Percentiles rank a stretch among this genome's conserved stretches.
Conservation (phyloP, 1,140 invertebrate species). For the Drosophila kikkawai region DNA sequence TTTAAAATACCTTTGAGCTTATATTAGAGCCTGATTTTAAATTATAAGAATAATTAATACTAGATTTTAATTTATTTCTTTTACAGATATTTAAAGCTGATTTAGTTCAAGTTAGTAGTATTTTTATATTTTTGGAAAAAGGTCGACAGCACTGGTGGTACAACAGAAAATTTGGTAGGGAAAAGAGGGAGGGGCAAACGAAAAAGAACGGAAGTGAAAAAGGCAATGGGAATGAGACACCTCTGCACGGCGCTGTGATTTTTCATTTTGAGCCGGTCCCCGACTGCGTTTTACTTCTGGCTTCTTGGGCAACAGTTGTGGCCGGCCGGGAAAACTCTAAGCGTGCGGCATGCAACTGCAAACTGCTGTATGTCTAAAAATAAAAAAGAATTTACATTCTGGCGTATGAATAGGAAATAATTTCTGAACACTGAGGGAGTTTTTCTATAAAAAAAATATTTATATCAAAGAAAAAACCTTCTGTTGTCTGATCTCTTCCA, state of each 20-base stretch:
- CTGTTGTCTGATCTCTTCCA: background rate
- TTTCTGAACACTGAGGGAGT: background rate
- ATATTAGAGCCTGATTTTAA: too few relatives aligned
- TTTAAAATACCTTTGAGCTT: too few relatives aligned
- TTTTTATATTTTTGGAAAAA: background rate
- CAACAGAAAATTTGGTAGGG: background rate
- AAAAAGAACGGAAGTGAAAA: conserved; percentile 39
- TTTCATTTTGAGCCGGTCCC: conserved; percentile 58
- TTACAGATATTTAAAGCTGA: background rate
- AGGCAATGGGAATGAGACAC: conserved; percentile 39
- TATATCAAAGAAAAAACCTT: background rate
- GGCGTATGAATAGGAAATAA: conserved; percentile 68
- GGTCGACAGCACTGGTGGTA: background rate
- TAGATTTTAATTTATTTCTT: background rate
- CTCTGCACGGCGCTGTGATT: conserved; percentile 75
- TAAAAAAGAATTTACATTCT: conserved; percentile 40
- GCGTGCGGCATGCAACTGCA: conserved; percentile 74
- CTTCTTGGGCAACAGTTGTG: conserved; percentile 65
- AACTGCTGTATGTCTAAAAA: conserved; percentile 62
- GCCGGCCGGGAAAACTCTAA: conserved; percentile 36
- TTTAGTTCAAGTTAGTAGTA: background rate
- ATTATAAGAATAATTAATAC: too few relatives aligned
- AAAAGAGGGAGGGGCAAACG: background rate
- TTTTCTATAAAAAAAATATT: background rate
- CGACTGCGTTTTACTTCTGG: conserved; percentile 45